These are phyloP conservation scores for Drosophila multiciliata DNA, from an alignment of 2,888 invertebrate genomes.

Conservation along the genomic window DNA sequence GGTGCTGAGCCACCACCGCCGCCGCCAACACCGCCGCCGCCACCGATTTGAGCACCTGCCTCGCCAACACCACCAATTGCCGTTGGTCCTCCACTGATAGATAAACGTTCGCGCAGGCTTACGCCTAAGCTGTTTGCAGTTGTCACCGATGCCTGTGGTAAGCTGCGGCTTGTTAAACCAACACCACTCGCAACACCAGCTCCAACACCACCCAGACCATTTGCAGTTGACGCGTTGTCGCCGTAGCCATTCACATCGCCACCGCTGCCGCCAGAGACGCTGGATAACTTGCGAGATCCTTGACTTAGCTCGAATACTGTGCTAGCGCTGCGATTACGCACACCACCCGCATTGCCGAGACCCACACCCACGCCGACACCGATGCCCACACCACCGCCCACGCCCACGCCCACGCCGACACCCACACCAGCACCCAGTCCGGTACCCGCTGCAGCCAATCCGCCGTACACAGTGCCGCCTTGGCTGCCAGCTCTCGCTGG, in stretches of 20 bases:
- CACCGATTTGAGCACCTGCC: slow-evolving; percentile 14
- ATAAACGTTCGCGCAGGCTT: slow-evolving; percentile 66
- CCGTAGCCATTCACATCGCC: slow-evolving; percentile 68
- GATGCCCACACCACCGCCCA: slow-evolving; percentile 31
- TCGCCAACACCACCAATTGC: slow-evolving; percentile 33
- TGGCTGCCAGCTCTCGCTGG: slow-evolving; percentile 76
- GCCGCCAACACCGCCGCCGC: slow-evolving; percentile 25
- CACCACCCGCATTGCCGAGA: slow-evolving; percentile 46
- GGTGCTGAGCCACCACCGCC: slow-evolving; percentile 60
- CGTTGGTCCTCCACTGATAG: slow-evolving; percentile 59
- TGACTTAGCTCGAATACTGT: slow-evolving; percentile 69
- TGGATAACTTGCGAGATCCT: slow-evolving; percentile 46
- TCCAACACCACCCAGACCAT: slow-evolving; percentile 53
- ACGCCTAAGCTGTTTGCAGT: slow-evolving; percentile 45
- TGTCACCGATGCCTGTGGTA: slow-evolving; percentile 32
- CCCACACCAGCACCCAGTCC: slow-evolving; percentile 33
- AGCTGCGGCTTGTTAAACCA: slow-evolving; percentile 13
- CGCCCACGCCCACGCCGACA: slow-evolving; percentile 25
- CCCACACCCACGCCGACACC: slow-evolving; percentile 38
- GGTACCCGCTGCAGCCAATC: slow-evolving; percentile 15
- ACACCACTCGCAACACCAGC: slow-evolving; percentile 18
- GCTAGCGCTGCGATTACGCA: slow-evolving; percentile 72
- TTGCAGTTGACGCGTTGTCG: slow-evolving; percentile 43
- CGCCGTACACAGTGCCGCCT: slow-evolving; percentile 45
- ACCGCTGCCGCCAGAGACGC: slow-evolving; percentile 19